phyloP scores from a whole-genome alignment of 2,888 invertebrate genomes.

The Stenotaenia linearis region DNA sequence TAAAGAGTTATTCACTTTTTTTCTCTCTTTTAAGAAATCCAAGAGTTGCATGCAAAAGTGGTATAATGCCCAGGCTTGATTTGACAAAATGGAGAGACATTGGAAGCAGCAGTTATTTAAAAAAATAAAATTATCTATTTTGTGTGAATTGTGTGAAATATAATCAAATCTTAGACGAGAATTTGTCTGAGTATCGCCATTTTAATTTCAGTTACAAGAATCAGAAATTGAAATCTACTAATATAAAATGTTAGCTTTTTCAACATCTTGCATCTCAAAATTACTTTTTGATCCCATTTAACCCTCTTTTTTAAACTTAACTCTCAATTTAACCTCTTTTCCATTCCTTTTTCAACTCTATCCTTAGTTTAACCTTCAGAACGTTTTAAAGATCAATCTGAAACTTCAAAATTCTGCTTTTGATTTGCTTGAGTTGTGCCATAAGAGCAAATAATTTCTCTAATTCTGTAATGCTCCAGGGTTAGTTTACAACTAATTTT shows the following conservation, averaged over 20 bases:
- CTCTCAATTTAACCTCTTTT: too few relatives aligned
- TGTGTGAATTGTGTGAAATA: too few relatives aligned
- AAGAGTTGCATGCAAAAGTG: constrained; percentile 46
- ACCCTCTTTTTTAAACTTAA: too few relatives aligned
- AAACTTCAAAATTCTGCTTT: not conserved
- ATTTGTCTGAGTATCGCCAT: too few relatives aligned
- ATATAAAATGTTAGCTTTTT: not conserved
- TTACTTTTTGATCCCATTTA: too few relatives aligned
- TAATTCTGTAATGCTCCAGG: too few relatives aligned
- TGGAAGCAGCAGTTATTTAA: not conserved
- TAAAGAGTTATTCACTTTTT: not conserved
- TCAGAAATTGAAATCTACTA: not conserved
- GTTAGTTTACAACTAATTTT: too few relatives aligned
- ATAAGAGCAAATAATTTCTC: not conserved
- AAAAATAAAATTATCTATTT: not conserved
- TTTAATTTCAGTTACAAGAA: not conserved
- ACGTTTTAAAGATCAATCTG: not conserved
- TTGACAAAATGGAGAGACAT: constrained; percentile 45
- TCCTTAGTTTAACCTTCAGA: too few relatives aligned
- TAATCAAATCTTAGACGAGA: too few relatives aligned
- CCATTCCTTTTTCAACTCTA: too few relatives aligned
- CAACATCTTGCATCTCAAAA: too few relatives aligned
- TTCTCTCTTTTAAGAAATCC: constrained; percentile 46
- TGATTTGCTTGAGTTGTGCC: not conserved
- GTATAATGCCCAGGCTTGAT: constrained; percentile 44